A percentile compares a stretch with the other conserved stretches of the same genome.
Evolutionary conservation across 2,888 invertebrate genomes (phyloP).

Genomic region (Alloscopus bannaensis): DNA sequence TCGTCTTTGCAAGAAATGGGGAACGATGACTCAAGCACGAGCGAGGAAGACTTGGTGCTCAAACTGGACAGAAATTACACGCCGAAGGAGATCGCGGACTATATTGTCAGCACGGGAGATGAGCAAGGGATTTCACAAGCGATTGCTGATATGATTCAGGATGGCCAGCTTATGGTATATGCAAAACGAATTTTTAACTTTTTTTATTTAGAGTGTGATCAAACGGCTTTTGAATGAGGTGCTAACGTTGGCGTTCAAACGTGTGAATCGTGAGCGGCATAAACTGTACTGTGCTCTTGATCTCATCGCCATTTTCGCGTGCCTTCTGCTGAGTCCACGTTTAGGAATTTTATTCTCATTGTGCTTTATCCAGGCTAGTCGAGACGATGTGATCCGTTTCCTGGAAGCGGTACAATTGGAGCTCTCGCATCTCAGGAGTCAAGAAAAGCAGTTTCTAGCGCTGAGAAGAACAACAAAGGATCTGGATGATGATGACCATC

Average conservation of each 20-base stretch:
- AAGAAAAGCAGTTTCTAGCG: background rate
- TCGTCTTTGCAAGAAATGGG: too few relatives aligned
- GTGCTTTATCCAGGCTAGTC: conserved; percentile 81
- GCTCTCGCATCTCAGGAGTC: conserved; percentile 80
- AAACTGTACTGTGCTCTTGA: background rate
- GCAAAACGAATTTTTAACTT: background rate
- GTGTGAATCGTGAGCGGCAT: background rate
- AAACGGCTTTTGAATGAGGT: background rate
- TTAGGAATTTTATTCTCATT: too few relatives aligned
- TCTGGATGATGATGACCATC: too few relatives aligned
- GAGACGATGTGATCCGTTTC: conserved; percentile 85
- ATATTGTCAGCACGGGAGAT: conserved; percentile 89
- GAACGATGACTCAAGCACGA: too few relatives aligned
- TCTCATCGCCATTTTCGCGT: background rate
- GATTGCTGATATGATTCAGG: conserved; percentile 85
- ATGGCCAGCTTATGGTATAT: conserved; percentile 77
- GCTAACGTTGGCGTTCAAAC: background rate
- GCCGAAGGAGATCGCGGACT: conserved; percentile 88
- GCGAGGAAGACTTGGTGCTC: conserved; percentile 23
- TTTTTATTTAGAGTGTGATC: background rate
- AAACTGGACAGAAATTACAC: conserved; percentile 78
- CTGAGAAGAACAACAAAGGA: too few relatives aligned
- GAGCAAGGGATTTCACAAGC: conserved; percentile 86
- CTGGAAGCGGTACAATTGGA: conserved; percentile 86
- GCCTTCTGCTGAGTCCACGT: background rate